phyloP scores from a whole-genome alignment of 2,888 invertebrate species.

The Drosophila kokeensis region DNA sequence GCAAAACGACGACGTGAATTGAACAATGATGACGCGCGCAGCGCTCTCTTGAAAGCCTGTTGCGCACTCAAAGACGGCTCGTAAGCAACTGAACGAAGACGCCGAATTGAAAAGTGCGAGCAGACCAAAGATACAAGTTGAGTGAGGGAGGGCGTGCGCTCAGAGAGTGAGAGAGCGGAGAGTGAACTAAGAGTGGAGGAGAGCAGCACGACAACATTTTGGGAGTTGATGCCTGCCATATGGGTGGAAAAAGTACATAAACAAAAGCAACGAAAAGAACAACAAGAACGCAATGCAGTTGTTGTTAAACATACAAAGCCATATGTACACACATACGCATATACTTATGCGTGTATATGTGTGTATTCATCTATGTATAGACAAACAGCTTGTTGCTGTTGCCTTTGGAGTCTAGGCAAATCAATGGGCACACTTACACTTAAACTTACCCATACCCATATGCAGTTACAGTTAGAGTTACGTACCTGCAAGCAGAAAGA shows the following conservation, averaged over 20 bases:
- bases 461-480: constrained; percentile 53
- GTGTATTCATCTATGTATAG: neutral
- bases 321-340: neutral
- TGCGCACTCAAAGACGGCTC: constrained; percentile 81
- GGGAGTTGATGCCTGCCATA: constrained; percentile 57
- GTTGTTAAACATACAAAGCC: constrained; percentile 35
- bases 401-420: constrained; percentile 56
- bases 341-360: neutral
- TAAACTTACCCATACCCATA: constrained; percentile 52
- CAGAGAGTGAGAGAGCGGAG: constrained; percentile 5
- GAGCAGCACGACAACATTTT: constrained; percentile 39
- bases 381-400: constrained; percentile 26
- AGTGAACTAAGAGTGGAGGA: constrained; percentile 26
- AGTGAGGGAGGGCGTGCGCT: constrained; percentile 57
- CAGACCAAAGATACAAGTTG: constrained; percentile 50
- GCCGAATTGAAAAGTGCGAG: constrained; percentile 26
- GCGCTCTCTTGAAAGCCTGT: constrained; percentile 56
- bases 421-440: constrained; percentile 72
- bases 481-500: constrained; percentile 45
- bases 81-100: constrained; percentile 76
- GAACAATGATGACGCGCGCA: constrained; percentile 47
- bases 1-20: constrained; percentile 37
- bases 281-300: constrained; percentile 55
- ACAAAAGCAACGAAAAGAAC: constrained; percentile 54
- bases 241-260: constrained; percentile 60